phyloP scores from a whole-genome alignment of 2,888 invertebrate genomes.

The Oasisia sp. region DNA sequence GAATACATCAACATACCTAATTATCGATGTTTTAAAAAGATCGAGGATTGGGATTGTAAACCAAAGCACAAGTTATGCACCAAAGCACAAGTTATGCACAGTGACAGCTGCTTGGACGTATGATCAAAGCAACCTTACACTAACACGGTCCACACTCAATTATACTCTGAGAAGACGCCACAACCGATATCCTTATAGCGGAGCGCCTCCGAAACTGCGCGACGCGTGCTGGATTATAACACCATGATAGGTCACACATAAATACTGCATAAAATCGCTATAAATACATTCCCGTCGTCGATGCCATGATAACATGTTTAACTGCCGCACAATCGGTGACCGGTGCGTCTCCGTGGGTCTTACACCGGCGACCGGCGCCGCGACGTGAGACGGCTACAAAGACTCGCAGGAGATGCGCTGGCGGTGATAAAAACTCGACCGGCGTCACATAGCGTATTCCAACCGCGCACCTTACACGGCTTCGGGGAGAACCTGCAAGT shows the following conservation, averaged over 20 bases:
- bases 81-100: background rate
- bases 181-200: background rate
- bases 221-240: background rate
- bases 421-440: background rate
- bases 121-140: background rate
- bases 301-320: background rate
- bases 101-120: background rate
- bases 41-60: background rate
- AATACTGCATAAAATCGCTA: background rate
- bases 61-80: no score
- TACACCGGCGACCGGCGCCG: background rate
- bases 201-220: background rate
- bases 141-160: background rate
- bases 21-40: background rate
- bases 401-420: background rate
- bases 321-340: background rate
- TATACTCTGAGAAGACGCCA: background rate
- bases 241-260: background rate
- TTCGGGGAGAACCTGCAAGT: background rate
- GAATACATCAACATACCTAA: no score
- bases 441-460: background rate
- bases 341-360: background rate
- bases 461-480: background rate
- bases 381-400: background rate
- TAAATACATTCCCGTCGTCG: background rate